phyloP scores from a whole-genome alignment of 2,888 invertebrate species.

The Platycnemis pennipes region DNA sequence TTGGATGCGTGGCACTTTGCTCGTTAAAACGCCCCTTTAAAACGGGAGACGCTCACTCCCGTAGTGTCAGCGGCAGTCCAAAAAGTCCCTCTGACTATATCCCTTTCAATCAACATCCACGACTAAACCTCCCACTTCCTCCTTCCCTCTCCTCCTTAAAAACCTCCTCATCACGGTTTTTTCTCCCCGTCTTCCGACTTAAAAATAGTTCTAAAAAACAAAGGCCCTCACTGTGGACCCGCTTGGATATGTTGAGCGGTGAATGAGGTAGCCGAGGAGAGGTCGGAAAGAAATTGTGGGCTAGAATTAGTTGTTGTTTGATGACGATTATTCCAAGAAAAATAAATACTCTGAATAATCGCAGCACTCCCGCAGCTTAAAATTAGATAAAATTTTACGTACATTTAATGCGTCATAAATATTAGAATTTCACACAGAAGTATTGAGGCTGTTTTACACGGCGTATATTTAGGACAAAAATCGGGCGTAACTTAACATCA shows the following conservation, averaged over 20 bases:
- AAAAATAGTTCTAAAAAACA: slow-evolving; percentile 53
- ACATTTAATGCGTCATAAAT: no score
- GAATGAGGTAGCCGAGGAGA: neutral
- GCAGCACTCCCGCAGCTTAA: no score
- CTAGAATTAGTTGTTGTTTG: no score
- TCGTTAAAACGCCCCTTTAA: slow-evolving; percentile 17
- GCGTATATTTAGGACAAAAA: no score
- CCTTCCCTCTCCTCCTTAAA: neutral
- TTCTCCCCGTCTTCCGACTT: neutral
- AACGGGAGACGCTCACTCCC: neutral
- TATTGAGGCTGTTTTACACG: no score
- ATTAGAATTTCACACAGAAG: no score
- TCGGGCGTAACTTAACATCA: no score
- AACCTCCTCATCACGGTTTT: slow-evolving; percentile 34
- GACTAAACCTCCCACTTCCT: neutral
- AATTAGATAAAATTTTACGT: no score
- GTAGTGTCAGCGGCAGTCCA: neutral
- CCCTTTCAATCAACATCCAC: slow-evolving; percentile 55
- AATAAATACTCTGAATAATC: no score
- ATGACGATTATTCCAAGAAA: no score
- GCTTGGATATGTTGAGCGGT: neutral
- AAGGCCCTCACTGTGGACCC: slow-evolving; percentile 9
- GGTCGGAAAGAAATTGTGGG: neutral
- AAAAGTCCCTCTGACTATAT: slow-evolving; percentile 30
- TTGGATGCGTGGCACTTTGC: slow-evolving; percentile 34